Evolutionary conservation across 1,140 invertebrate genomes (phyloP).

Genomic region (Bombus difficillimus): DNA sequence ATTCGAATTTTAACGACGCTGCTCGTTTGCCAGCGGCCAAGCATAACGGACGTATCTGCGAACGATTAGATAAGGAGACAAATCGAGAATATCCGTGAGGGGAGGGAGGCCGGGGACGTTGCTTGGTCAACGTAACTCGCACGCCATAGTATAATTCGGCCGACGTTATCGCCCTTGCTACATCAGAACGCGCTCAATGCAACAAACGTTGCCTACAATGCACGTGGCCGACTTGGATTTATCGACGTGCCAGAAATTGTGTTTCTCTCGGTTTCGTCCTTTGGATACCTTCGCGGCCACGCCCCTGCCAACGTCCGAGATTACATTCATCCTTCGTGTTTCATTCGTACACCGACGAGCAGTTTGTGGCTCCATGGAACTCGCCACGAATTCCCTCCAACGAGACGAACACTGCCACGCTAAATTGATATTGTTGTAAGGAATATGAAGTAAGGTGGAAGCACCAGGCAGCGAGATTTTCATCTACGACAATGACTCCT

Average conservation of each 20-base stretch:
- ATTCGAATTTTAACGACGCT: slow-evolving; percentile 40
- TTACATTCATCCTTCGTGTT: slow-evolving; percentile 25
- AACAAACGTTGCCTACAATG: slow-evolving; percentile 39
- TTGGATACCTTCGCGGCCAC: slow-evolving; percentile 11
- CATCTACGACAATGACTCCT: neutral
- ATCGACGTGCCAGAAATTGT: slow-evolving; percentile 56
- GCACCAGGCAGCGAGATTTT: neutral
- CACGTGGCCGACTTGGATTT: slow-evolving; percentile 51
- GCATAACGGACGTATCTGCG: slow-evolving; percentile 51
- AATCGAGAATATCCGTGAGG: slow-evolving; percentile 63
- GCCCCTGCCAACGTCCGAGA: neutral
- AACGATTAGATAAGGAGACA: slow-evolving; percentile 67
- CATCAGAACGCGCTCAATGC: slow-evolving; percentile 40
- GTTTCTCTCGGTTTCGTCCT: slow-evolving; percentile 26
- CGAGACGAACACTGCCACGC: neutral
- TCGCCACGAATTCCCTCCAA: neutral
- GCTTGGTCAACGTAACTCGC: slow-evolving; percentile 12
- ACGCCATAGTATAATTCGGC: slow-evolving; percentile 47
- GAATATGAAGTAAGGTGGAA: neutral
- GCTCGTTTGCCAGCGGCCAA: slow-evolving; percentile 43
- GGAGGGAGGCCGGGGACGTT: neutral
- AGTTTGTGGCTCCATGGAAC: neutral
- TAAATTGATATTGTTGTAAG: neutral
- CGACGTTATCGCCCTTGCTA: slow-evolving; percentile 53
- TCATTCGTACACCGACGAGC: slow-evolving; percentile 10